Evolutionary conservation across 2,113 vertebrate genomes (phyloP), one percentile per base, ranked within the genome.

Genomic region (Tiliqua scincoides): DNA sequence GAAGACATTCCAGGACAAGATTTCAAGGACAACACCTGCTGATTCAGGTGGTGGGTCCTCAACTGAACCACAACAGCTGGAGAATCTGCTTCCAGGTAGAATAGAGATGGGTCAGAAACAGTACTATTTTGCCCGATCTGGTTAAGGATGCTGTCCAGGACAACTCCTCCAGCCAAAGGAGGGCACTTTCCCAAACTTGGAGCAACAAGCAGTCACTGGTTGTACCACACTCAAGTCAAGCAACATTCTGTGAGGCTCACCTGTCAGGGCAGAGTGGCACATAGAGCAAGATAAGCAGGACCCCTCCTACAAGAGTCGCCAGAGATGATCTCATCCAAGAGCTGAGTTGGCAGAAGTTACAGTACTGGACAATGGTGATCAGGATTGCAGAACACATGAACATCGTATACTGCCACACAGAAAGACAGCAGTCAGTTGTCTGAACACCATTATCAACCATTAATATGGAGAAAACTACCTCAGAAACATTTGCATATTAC

Each of bases 311-410:
- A 0, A 96, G 92, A 0, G 99, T 99, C 77, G 98, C 98, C 83
- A 99, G 90, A n/a, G 97, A 95, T 0, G 99, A 99, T 35, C 98
- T 96, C 98, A 99, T 98, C 99, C 99, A 99, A 93, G 98, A 99
- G 94, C 99, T 99, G 63, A 99, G 97, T 96, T 99, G 99, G 95
- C 98, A 99, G 96, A 99, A 99, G 97, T 99, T 99, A 90, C 98
- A 99, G 94, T 98, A 99, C 94, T 99, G 99, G 90, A 99, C 98
- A 52, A 99, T 97, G 27, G 98, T 96, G 87, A 99, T 96, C 92
- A 98, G 97, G 85, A 98, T 95, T 2, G 98, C 98, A 1, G 98
- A 98, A 92, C 98, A 98, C 92, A 98, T 95, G 91, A 99, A 98
- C 97, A 97, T 95, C 30, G 97, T 97, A 89, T 98, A 96, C 99